Evolutionary conservation across 1,140 invertebrate species (phyloP).

Genomic region (Zelostemma sp.): DNA sequence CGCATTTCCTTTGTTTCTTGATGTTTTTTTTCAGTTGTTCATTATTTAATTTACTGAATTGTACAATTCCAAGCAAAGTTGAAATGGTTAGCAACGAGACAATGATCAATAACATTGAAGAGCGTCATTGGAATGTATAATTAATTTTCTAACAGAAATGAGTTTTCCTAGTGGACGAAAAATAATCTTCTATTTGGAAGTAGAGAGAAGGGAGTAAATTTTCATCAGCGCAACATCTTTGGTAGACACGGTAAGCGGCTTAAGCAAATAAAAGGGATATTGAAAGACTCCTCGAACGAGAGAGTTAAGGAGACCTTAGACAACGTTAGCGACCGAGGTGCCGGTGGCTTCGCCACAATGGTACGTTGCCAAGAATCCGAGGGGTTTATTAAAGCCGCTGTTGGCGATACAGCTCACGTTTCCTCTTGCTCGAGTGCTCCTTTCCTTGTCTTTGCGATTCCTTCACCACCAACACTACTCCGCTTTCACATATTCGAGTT

Average conservation of each 20-base stretch:
- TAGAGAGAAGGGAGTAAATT: conserved; percentile 28
- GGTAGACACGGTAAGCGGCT: conserved; percentile 44
- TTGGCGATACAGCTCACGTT: conserved; percentile 69
- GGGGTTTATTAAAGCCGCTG: conserved; percentile 67
- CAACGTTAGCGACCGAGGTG: conserved; percentile 36
- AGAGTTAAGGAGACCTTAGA: conserved; percentile 43
- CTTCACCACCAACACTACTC: conserved; percentile 29
- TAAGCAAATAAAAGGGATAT: conserved; percentile 46
- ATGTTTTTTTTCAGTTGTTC: no score
- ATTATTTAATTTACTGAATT: no score
- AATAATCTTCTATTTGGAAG: not conserved
- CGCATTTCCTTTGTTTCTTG: no score
- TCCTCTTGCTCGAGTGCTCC: conserved; percentile 53
- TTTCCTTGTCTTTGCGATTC: conserved; percentile 46
- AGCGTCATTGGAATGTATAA: no score
- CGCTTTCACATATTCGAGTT: conserved; percentile 23
- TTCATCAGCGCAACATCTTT: conserved; percentile 44
- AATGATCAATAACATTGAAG: no score
- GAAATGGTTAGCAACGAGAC: no score
- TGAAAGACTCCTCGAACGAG: conserved; percentile 45
- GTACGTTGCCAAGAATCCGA: conserved; percentile 61
- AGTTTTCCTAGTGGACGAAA: not conserved
- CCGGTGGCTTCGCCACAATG: conserved; percentile 60
- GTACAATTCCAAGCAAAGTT: no score
- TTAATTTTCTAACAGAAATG: not conserved